Base-by-base conservation (phyloP, 2,888 invertebrate species). In the Julus scandinavius region DNA sequence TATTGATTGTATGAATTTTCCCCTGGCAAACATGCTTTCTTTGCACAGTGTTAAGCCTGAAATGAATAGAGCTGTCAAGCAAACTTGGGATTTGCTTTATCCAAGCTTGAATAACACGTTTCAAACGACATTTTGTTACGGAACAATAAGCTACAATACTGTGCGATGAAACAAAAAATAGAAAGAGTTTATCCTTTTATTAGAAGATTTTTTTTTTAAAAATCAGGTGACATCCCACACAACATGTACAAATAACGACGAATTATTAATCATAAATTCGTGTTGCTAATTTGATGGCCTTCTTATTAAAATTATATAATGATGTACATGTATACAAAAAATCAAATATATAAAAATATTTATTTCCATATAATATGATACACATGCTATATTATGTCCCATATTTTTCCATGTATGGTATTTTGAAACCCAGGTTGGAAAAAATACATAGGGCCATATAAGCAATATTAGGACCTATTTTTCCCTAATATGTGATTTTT, bases 21-120 rank as follows among this genome's bases (percentile, higher is more conserved):
- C 80, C 9, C 20, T 29, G 6, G 80, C 38, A 80, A 80, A 80
- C 80, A 38, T 15, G 15, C 38, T 80, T 80, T 38, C 80, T 80
- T 38, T 38, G 29, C 80, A 29, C 13, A 5, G 80, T 20, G 29
- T 13, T 38, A 80, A 29, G 80, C 80, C 20, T 9, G 9, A 63
- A 80, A 38, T 85, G 85, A 85, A 85, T 85, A 40, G 85, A 85
- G 85, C 85, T 85, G 85, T 85, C 85, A 45, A 45, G 50, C 85
- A 41, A 80, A 85, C 20, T 85, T 45, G 85, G 29, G 40, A 11
- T 83, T 83, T 5, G 9, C 83, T 29, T 83, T 83, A 83, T 40
- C n/a, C 41, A 11, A 17, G 85, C 45, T 85, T 72, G 72, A 2
- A 72, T 72, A 72, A 72, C 72, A 20, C 29, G 72, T n/a, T 72